Evolutionary conservation across 2,797 vertebrate genomes (phyloP).

Genomic region (Manis pentadactyla): DNA sequence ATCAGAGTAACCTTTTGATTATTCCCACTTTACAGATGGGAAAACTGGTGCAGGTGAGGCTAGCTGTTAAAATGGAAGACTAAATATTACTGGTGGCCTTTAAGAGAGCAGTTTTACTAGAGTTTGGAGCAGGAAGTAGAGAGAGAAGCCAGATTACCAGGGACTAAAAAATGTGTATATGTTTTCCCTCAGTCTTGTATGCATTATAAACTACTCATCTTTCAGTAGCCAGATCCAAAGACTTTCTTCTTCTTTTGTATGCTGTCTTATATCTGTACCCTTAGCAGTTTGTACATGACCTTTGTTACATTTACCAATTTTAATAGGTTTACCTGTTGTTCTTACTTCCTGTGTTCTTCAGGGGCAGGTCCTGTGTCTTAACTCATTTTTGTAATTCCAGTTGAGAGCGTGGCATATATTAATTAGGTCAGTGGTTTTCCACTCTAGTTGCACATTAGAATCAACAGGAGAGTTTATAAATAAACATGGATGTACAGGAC

Average conservation of each 20-base stretch:
- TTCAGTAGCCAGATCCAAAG: background rate
- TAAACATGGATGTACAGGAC: background rate
- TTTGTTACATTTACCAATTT: background rate
- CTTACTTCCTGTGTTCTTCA: slow-evolving; percentile 22
- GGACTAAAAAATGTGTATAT: background rate
- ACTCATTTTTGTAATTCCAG: background rate
- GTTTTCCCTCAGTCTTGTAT: background rate
- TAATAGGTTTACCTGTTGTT: background rate
- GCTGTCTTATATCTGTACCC: background rate
- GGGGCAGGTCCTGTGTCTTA: background rate
- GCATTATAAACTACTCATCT: background rate
- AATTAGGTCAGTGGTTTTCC: background rate
- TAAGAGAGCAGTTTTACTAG: background rate
- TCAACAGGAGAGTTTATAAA: slow-evolving; percentile 23
- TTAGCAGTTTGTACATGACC: background rate
- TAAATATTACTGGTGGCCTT: too few species aligned
- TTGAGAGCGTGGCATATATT: background rate
- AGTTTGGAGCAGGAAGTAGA: background rate
- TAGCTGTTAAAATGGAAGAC: too few species aligned
- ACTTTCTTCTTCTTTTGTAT: background rate
- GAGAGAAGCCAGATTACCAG: background rate
- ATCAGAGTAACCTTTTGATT: too few species aligned
- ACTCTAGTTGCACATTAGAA: slow-evolving; percentile 8
- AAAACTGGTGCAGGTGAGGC: too few species aligned
- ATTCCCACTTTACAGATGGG: too few species aligned